phyloP scores from a whole-genome alignment of 2,113 vertebrate species.

The Strix aluco region DNA sequence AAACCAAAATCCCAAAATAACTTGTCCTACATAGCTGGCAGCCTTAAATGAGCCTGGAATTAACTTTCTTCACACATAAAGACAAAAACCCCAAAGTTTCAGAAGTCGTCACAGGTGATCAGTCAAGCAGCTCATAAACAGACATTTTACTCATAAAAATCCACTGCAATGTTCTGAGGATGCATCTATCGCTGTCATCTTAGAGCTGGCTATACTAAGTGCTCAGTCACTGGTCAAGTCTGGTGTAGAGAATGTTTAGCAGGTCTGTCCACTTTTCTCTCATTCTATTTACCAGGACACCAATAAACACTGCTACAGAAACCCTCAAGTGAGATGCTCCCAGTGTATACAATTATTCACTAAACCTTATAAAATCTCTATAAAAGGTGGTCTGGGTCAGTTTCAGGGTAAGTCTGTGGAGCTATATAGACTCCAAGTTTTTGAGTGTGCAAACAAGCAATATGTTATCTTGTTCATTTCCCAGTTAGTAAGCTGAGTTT shows the following conservation, averaged over 20 bases:
- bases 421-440: not conserved
- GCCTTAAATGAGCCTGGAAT: not conserved
- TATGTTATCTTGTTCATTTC: not conserved
- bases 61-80: not conserved
- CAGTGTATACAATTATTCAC: not conserved
- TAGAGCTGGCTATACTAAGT: not conserved
- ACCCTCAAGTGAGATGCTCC: not conserved
- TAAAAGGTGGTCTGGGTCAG: not conserved
- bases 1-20: slow-evolving; percentile 46
- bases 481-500: not conserved
- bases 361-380: not conserved
- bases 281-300: not conserved
- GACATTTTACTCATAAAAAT: not conserved
- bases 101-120: not conserved
- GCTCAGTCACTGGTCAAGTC: not conserved
- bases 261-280: not conserved
- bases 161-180: not conserved
- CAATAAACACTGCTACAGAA: not conserved
- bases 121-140: not conserved
- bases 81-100: not conserved
- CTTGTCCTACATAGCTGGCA: slow-evolving; percentile 49
- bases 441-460: not conserved
- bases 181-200: not conserved
- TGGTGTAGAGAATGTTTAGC: not conserved
- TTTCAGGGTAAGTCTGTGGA: not conserved